Conservation (phyloP, 1,140 invertebrate genomes). For the Pollicipes pollicipes region DNA sequence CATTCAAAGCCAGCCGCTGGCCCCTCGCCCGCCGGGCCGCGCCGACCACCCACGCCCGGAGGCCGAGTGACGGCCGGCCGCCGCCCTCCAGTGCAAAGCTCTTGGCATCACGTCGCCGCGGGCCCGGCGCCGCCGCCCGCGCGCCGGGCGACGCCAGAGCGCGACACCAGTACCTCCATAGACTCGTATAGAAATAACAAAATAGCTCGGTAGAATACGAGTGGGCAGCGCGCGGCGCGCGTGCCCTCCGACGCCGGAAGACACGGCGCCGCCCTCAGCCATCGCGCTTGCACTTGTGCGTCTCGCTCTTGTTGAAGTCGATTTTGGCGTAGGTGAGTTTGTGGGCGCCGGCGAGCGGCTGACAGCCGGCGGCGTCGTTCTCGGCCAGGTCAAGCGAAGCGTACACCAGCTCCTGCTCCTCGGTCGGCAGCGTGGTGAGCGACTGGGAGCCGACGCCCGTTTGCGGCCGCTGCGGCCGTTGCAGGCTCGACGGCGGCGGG, state of each 20-base stretch:
- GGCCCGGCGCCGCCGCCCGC: no score
- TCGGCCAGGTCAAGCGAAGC: background rate
- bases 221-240: no score
- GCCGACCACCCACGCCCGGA: background rate
- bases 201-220: background rate
- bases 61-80: no score
- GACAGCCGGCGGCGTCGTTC: no score
- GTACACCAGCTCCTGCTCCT: background rate
- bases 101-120: no score
- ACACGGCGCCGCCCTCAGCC: background rate
- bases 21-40: no score
- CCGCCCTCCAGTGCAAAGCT: no score
- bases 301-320: background rate
- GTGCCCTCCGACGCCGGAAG: no score
- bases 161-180: background rate
- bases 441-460: background rate
- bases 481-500: background rate
- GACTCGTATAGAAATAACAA: background rate
- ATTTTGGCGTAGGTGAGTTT: background rate
- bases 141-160: background rate
- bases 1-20: background rate
- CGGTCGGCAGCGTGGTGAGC: background rate
- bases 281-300: background rate
- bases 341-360: background rate
- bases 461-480: background rate